These are phyloP conservation scores for Pinctada fucata DNA, from an alignment of 2,888 invertebrate species.

Conservation along the genomic window DNA sequence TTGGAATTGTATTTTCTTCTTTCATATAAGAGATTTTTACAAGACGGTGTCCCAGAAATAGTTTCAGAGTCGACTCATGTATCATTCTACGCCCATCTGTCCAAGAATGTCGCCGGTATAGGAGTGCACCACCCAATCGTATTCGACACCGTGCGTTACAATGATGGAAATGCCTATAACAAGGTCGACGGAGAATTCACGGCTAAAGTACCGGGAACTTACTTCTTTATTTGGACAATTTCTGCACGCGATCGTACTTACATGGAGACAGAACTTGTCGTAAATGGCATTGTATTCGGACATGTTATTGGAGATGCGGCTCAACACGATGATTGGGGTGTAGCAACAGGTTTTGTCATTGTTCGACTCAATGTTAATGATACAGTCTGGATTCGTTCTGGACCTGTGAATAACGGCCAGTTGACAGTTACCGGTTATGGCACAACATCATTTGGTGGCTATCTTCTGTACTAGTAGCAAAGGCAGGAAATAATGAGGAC, in stretches of 20 bases:
- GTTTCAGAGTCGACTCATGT: too few relatives aligned
- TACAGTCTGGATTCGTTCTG: slow-evolving; percentile 12
- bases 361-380: slow-evolving; percentile 1
- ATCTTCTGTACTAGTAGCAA: neutral
- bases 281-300: slow-evolving; percentile 12
- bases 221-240: slow-evolving; percentile 22
- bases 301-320: slow-evolving; percentile 14
- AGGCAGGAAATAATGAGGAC: too few relatives aligned
- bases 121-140: slow-evolving; percentile 18
- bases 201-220: slow-evolving; percentile 2
- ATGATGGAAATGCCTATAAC: slow-evolving; percentile 15
- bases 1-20: too few relatives aligned
- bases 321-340: slow-evolving; percentile 11
- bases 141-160: slow-evolving; percentile 5
- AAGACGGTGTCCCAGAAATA: too few relatives aligned
- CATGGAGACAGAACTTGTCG: slow-evolving; percentile 20
- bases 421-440: neutral
- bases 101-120: slow-evolving; percentile 8
- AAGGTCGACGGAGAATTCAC: slow-evolving; percentile 18
- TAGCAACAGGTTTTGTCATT: slow-evolving; percentile 3
- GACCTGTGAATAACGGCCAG: neutral
- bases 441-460: slow-evolving; percentile 19
- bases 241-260: slow-evolving; percentile 1
- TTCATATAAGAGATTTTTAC: too few relatives aligned
- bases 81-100: slow-evolving; percentile 23